Base-by-base conservation (phyloP, 2,113 vertebrate species). In the Tyto alba region DNA sequence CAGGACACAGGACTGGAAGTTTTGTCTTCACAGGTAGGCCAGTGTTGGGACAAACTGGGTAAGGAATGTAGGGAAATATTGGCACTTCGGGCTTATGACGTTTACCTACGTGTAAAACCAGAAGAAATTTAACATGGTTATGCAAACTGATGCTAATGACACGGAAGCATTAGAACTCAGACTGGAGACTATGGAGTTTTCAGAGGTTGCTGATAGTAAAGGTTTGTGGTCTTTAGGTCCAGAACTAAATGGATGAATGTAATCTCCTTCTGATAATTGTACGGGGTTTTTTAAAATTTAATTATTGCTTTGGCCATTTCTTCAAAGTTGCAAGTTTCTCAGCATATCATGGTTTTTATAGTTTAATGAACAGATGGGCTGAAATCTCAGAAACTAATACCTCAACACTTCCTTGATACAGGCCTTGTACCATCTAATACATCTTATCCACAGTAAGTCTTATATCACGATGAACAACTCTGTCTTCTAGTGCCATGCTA, bases 41-140 rank as follows among this genome's bases (percentile, higher is more conserved):
- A 9, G 98, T 97, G 84, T 71, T 90, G 7, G 96, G 96, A 60
- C 98, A 98, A 15, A 94, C 41, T 3, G 99, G 99, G 77, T 98
- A 99, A 12, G 98, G 98, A 41, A 99, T 85, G 5, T 98, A 99
- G 75, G 98, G 98, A 55, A 99, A 97, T 56, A 98, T 76, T 41
- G 98, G 98, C 29, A 88, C 94, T 57, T 98, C 98, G 62, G 97
- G 98, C 50, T 98, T 98, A 34, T 73, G 97, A 57, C 92, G 59
- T 3, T 96, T 97, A 92, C 97, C 99, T 99, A n/a, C 16, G 5
- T 10, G 41, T 38, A 43, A 68, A 93, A 93, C 52, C 30, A 79
- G 69, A 66, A 85, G 50, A 81, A 60, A 43, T 36, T 38, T 10
- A 36, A 52, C 8, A 27, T 22, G 22, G 41, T 57, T 62, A 45